Evolutionary conservation across 2,797 vertebrate species (phyloP).

Genomic region (Lycodopsis pacificus): DNA sequence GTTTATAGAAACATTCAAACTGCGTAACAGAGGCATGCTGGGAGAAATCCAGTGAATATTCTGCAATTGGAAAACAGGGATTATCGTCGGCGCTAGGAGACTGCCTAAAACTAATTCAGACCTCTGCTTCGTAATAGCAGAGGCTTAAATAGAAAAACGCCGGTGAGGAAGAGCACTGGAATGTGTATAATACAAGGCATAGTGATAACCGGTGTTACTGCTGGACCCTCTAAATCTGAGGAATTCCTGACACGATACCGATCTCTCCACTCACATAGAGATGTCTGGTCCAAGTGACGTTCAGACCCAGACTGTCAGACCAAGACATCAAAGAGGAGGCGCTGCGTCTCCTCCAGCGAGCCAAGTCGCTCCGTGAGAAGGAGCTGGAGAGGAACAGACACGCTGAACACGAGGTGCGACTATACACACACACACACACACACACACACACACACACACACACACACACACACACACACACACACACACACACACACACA

Average conservation of each 20-base stretch:
- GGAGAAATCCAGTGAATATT: constrained; percentile 26
- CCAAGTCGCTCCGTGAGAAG: constrained; percentile 57
- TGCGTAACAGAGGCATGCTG: neutral
- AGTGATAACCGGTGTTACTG: neutral
- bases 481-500: no score
- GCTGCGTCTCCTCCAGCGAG: constrained; percentile 60
- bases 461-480: no score
- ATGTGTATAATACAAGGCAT: neutral
- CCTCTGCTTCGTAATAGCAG: neutral
- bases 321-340: constrained; percentile 84
- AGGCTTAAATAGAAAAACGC: neutral
- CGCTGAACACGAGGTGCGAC: constrained; percentile 49
- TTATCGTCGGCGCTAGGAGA: constrained; percentile 21
- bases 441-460: neutral
- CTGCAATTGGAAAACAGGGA: constrained; percentile 22
- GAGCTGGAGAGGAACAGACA: constrained; percentile 37
- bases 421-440: neutral
- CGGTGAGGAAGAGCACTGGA: neutral
- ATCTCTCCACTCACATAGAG: constrained; percentile 76
- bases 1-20: neutral
- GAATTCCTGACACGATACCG: neutral
- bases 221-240: constrained; percentile 5
- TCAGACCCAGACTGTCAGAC: constrained; percentile 85
- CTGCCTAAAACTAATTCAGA: constrained; percentile 33
- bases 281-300: constrained; percentile 88